Evolutionary conservation across 2,888 invertebrate species (phyloP).

Genomic region (Lasioglossum leucozonium): DNA sequence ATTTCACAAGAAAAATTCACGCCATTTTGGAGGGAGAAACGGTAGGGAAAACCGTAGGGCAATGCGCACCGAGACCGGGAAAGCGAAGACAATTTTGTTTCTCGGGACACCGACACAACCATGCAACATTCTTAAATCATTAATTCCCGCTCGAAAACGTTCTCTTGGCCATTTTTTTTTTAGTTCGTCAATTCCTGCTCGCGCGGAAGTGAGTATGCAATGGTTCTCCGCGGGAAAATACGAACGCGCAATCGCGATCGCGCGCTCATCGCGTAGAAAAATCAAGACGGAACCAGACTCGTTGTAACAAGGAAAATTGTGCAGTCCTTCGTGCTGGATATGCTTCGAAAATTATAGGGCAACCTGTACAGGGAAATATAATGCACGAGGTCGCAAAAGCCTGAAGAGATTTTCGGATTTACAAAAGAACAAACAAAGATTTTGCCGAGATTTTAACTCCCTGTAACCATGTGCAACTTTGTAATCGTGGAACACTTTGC

Average conservation of each 20-base stretch:
- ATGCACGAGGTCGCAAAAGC: not conserved
- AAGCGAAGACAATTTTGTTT: constrained; percentile 27
- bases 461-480: too few relatives aligned
- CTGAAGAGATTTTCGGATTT: not conserved
- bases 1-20: constrained; percentile 34
- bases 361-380: not conserved
- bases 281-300: constrained; percentile 2
- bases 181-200: constrained; percentile 44
- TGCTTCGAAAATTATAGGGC: not conserved
- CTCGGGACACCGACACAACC: constrained; percentile 29
- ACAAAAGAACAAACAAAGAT: not conserved
- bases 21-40: not conserved
- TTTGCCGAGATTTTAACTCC: not conserved
- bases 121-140: constrained; percentile 20
- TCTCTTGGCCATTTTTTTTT: not conserved
- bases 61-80: constrained; percentile 17
- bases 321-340: not conserved
- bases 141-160: constrained; percentile 18
- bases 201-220: not conserved
- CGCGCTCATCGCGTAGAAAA: not conserved
- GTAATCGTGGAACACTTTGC: not conserved
- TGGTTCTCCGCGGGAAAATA: not conserved
- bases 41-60: constrained; percentile 10
- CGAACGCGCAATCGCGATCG: not conserved
- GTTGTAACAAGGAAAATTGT: not conserved